A percentile compares a stretch with the other conserved stretches of the same genome.
Conservation (phyloP, 2,888 invertebrate species). For the Tetrapedia diversipes region DNA sequence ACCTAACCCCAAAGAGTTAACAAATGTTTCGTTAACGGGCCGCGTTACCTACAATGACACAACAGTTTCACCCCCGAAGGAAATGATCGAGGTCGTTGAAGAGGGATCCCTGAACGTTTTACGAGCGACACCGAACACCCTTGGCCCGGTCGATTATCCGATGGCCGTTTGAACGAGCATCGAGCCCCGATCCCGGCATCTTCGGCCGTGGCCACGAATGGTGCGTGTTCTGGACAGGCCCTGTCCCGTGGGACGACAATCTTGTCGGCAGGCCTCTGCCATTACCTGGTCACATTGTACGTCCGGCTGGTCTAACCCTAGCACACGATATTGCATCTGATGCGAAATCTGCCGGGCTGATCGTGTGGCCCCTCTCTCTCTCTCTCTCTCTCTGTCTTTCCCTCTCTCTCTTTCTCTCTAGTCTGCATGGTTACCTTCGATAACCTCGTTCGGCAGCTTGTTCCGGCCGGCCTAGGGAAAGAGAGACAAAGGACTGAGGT, state of each 20-base stretch:
- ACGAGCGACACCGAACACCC: not conserved
- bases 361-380: slow-evolving; percentile 44
- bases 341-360: slow-evolving; percentile 73
- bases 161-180: slow-evolving; percentile 49
- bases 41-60: too few species aligned
- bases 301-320: slow-evolving; percentile 58
- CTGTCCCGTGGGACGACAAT: slow-evolving; percentile 69
- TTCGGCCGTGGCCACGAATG: slow-evolving; percentile 51
- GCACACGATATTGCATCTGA: slow-evolving; percentile 75
- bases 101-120: slow-evolving; percentile 19
- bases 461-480: slow-evolving; percentile 45
- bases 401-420: too few species aligned
- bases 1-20: too few species aligned
- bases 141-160: slow-evolving; percentile 35
- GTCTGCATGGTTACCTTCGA: slow-evolving; percentile 74
- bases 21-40: too few species aligned
- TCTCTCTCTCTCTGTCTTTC: too few species aligned
- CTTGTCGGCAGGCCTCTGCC: slow-evolving; percentile 60
- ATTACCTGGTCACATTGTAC: slow-evolving; percentile 73
- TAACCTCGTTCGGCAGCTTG: slow-evolving; percentile 68
- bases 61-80: too few species aligned
- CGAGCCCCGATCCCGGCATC: slow-evolving; percentile 52
- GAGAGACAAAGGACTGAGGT: slow-evolving; percentile 62
- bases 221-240: slow-evolving; percentile 67
- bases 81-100: not conserved